phyloP scores from a whole-genome alignment of 2,797 vertebrate species.

The Urosaurus nigricauda region DNA sequence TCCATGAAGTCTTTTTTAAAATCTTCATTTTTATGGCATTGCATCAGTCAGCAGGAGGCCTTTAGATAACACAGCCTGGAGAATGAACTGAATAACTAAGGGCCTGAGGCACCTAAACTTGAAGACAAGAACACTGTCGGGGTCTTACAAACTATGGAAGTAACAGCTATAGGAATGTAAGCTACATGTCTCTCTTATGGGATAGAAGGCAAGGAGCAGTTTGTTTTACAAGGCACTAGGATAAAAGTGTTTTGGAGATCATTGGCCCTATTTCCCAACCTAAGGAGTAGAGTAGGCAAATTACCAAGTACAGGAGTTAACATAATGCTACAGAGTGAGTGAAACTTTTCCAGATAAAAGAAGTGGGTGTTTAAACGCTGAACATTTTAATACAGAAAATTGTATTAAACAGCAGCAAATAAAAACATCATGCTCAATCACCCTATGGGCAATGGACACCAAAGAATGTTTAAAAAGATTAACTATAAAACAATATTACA shows the following conservation, averaged over 20 bases:
- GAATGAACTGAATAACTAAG: slow-evolving; percentile 25
- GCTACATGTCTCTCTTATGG: slow-evolving; percentile 42
- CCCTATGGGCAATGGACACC: slow-evolving; percentile 64
- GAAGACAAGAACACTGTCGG: not conserved
- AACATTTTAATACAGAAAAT: slow-evolving; percentile 65
- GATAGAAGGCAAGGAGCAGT: slow-evolving; percentile 38
- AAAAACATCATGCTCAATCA: slow-evolving; percentile 56
- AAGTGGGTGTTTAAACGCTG: slow-evolving; percentile 58
- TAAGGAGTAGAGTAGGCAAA: slow-evolving; percentile 36
- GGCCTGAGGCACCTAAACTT: slow-evolving; percentile 6
- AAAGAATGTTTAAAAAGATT: slow-evolving; percentile 73
- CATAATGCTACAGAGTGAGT: slow-evolving; percentile 49
- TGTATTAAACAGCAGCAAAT: slow-evolving; percentile 76
- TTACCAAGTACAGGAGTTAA: slow-evolving; percentile 38
- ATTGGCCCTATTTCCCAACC: slow-evolving; percentile 44
- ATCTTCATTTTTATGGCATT: not conserved
- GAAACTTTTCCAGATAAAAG: slow-evolving; percentile 36
- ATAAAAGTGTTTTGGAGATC: slow-evolving; percentile 59
- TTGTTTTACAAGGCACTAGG: slow-evolving; percentile 68
- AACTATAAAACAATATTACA: slow-evolving; percentile 76
- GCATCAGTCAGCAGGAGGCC: not conserved
- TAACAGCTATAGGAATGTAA: slow-evolving; percentile 27
- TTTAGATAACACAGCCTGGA: not conserved
- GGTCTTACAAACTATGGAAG: not conserved
- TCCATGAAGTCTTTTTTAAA: fast-evolving